Conservation (phyloP, 2,113 vertebrate species). For the Pygoscelis adeliae region DNA sequence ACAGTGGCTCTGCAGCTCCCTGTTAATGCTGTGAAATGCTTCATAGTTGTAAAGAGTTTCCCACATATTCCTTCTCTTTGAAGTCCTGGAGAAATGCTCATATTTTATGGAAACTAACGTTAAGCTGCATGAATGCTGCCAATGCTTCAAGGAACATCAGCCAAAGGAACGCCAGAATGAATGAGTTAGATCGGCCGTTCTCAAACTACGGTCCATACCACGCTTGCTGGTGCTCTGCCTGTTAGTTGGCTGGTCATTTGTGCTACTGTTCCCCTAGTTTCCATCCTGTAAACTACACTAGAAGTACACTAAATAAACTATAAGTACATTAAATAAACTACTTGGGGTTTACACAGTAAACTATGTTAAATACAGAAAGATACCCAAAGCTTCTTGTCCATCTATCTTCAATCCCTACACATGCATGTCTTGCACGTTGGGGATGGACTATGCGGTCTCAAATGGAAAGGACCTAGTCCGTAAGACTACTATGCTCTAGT, state of each 20-base stretch:
- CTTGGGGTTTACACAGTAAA: background rate
- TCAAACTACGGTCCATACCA: background rate
- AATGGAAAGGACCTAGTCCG: background rate
- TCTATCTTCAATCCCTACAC: background rate
- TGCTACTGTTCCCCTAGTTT: background rate
- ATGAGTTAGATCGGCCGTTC: background rate
- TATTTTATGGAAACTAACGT: conserved; percentile 13
- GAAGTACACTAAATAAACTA: background rate
- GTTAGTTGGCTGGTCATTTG: background rate
- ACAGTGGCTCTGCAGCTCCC: conserved; percentile 20
- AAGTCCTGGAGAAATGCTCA: conserved; percentile 9
- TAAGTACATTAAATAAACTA: background rate
- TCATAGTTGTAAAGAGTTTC: conserved; percentile 13
- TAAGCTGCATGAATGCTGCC: background rate
- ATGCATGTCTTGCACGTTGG: background rate
- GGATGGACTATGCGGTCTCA: background rate
- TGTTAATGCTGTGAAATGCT: conserved; percentile 18
- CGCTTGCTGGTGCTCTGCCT: background rate
- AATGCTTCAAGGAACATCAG: background rate
- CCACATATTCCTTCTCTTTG: conserved; percentile 14
- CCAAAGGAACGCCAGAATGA: background rate
- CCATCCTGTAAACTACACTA: background rate
- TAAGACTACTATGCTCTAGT: background rate
- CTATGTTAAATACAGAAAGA: background rate
- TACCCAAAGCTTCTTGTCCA: background rate